Conservation (phyloP, 2,888 invertebrate genomes). For the Scelioninae gen. 2 region DNA sequence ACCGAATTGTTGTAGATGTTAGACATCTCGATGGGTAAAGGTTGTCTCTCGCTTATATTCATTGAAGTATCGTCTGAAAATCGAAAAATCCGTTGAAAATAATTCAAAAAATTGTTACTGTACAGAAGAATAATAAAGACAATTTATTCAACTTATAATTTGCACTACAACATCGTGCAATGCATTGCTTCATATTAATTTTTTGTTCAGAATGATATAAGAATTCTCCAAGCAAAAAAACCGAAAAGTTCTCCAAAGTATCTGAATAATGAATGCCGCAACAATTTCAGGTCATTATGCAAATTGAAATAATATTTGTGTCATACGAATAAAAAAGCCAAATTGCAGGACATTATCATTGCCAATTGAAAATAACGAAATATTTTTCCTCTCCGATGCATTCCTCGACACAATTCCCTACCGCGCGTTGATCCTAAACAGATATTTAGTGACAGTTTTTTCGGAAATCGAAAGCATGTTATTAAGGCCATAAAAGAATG, state of each 20-base stretch:
- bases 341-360: not conserved
- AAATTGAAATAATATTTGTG: not conserved
- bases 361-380: not conserved
- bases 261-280: not conserved
- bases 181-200: too few species aligned
- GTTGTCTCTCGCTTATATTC: conserved; percentile 67
- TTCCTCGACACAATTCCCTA: too few species aligned
- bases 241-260: not conserved
- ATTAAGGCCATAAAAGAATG: too few species aligned
- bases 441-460: too few species aligned
- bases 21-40: conserved; percentile 68
- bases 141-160: too few species aligned
- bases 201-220: too few species aligned
- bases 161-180: too few species aligned
- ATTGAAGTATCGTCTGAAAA: conserved; percentile 68
- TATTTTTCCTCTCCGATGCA: too few species aligned
- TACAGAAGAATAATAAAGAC: not conserved
- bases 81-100: too few species aligned
- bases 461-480: too few species aligned
- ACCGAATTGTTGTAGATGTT: conserved; percentile 80
- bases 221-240: not conserved
- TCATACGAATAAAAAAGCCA: not conserved
- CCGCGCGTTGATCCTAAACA: too few species aligned
- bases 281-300: not conserved
- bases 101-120: not conserved